Conservation (phyloP, 2,888 invertebrate species). For the Spodoptera exigua region DNA sequence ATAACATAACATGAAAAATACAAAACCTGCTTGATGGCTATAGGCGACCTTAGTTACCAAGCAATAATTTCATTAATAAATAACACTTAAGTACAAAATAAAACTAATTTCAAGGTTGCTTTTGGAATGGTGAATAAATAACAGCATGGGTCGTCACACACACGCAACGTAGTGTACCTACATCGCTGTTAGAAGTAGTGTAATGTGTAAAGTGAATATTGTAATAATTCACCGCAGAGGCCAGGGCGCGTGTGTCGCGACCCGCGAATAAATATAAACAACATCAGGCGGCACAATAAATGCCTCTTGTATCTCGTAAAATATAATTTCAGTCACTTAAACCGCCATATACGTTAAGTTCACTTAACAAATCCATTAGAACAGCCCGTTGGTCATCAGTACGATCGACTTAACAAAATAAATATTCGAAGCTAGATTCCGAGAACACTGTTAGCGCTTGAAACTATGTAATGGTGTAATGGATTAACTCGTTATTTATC, state of each 20-base stretch:
- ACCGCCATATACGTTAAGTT: constrained; percentile 37
- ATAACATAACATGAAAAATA: constrained; percentile 34
- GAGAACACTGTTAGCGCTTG: constrained; percentile 36
- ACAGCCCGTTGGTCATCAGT: constrained; percentile 40
- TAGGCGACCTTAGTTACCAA: constrained; percentile 30
- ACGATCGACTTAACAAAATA: constrained; percentile 34
- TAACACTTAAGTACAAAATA: constrained; percentile 57
- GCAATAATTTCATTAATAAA: constrained; percentile 55
- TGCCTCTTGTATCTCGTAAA: constrained; percentile 48
- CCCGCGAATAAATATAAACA: constrained; percentile 14
- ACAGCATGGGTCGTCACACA: constrained; percentile 13
- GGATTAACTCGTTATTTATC: too few relatives aligned
- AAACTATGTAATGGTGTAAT: constrained; percentile 19
- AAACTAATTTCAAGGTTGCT: constrained; percentile 53
- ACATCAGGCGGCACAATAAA: constrained; percentile 43
- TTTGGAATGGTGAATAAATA: constrained; percentile 61
- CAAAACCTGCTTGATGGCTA: constrained; percentile 30
- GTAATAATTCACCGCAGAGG: constrained; percentile 5
- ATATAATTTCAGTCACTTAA: constrained; percentile 57
- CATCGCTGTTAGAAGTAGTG: constrained; percentile 4
- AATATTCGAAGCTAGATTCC: constrained; percentile 35
- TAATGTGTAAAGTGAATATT: constrained; percentile 4
- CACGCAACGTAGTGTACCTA: constrained; percentile 5
- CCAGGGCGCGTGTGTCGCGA: constrained; percentile 14
- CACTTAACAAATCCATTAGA: constrained; percentile 39